A percentile compares a stretch with the other conserved stretches of the same genome.
Evolutionary conservation across 2,113 vertebrate genomes (phyloP).

Genomic region (Chroicocephalus ridibundus): DNA sequence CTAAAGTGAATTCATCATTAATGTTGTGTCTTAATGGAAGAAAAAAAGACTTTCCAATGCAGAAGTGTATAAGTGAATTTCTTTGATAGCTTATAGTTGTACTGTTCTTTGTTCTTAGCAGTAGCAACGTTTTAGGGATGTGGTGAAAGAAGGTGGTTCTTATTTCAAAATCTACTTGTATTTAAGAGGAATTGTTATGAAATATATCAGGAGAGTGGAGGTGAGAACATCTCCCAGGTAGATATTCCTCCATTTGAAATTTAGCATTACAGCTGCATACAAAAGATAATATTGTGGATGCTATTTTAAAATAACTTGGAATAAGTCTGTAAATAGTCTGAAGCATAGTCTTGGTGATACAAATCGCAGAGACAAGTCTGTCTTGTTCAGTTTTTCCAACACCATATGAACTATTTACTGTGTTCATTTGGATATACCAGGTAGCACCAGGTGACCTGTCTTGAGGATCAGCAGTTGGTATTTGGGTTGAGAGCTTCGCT

Average conservation of each 20-base stretch:
- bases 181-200: neutral
- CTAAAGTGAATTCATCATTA: neutral
- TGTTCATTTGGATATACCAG: neutral
- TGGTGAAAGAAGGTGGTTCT: neutral
- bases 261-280: neutral
- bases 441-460: neutral
- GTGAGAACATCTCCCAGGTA: neutral
- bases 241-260: neutral
- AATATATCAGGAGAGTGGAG: neutral
- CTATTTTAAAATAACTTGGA: neutral
- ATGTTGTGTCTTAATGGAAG: neutral
- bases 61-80: neutral
- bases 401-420: neutral
- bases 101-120: neutral
- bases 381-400: neutral
- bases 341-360: neutral
- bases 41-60: neutral
- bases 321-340: neutral
- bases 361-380: neutral
- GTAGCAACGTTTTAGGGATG: neutral
- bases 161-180: neutral
- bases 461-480: neutral
- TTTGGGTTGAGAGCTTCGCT: neutral
- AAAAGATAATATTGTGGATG: neutral
- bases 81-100: neutral